Evolutionary conservation across 2,888 invertebrate genomes (phyloP), one percentile per base, ranked within the genome.

Genomic region (Pheosia tremula): DNA sequence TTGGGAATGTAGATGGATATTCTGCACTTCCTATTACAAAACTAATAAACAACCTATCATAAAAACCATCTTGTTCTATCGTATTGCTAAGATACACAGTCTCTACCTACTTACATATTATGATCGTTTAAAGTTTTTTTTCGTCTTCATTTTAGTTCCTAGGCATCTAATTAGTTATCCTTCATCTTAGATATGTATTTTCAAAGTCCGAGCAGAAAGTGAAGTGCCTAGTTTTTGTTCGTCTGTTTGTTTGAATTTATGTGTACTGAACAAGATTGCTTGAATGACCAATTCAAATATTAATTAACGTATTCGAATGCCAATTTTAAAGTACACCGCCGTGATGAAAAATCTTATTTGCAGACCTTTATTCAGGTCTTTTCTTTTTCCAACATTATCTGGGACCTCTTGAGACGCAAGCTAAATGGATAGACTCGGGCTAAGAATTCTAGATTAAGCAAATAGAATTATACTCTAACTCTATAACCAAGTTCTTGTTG

Each of bases 11-110:
- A 68, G 68, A 81, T 74, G 68, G 71, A 68, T 67, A 59, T 68
- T 71, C 65, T 74, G 67, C 69, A 71, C 66, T 79, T 78, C 71
- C 73, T 72, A 72, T 69, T 68, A 71, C 66, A 63, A 79, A 75
- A 66, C 61, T 11, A 62, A 63, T 69, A 64, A 68, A 60, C 61
- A 65, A 49, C 59, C 56, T 60, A 61, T 47, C 45, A 50, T 43
- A 64, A 61, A 64, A 62, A 62, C 53, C 61, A 60, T 62, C 56
- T 63, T 66, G 45, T 56, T 59, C 38, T 13, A 45, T 52, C 37
- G 61, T 64, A 59, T 65, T 45, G 64, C 52, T 64, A 63, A 71
- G 61, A 74, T 75, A 67, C 61, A 73, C 64, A 68, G 58, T 61
- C 6, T 59, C 59, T 62, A 43, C 52, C 61, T 63, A 64, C 65